Percentiles rank a stretch among this genome's conserved stretches.
Conservation (phyloP, 2,113 vertebrate species). For the Spea multiplicata region DNA sequence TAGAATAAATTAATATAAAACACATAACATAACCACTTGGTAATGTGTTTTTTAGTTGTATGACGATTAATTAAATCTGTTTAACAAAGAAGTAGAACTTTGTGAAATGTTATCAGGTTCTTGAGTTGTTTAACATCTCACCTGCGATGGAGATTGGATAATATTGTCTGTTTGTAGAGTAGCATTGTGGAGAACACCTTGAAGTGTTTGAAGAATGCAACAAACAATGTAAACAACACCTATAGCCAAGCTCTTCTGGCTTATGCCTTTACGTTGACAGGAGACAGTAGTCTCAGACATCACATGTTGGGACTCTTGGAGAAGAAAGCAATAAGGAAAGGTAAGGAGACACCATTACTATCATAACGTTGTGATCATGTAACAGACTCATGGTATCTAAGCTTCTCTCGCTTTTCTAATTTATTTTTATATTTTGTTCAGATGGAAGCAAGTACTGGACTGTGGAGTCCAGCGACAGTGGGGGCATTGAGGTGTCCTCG, state of each 20-base stretch:
- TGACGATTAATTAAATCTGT: too few species aligned
- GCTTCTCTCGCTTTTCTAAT: not conserved
- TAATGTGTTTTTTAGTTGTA: not conserved
- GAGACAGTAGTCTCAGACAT: constrained; percentile 6
- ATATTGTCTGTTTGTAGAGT: not conserved
- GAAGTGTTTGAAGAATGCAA: constrained; percentile 10
- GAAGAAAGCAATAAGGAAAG: not conserved
- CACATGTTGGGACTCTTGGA: constrained; percentile 8
- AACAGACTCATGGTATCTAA: too few species aligned
- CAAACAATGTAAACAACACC: not conserved
- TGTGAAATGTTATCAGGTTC: too few species aligned
- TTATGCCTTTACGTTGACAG: constrained; percentile 28
- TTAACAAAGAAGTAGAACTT: too few species aligned
- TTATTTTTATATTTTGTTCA: not conserved
- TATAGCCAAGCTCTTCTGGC: constrained; percentile 8
- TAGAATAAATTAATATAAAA: too few species aligned
- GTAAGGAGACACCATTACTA: not conserved
- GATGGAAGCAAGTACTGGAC: constrained; percentile 9
- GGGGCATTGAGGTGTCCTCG: constrained; percentile 70
- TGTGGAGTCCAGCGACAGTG: constrained; percentile 34
- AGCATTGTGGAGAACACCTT: constrained; percentile 23
- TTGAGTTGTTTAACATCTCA: too few species aligned
- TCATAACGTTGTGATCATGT: too few species aligned
- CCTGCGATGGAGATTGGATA: too few species aligned
- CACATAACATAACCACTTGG: not conserved